Base-by-base conservation (phyloP, 2,888 invertebrate genomes). In the Carabus problematicus region DNA sequence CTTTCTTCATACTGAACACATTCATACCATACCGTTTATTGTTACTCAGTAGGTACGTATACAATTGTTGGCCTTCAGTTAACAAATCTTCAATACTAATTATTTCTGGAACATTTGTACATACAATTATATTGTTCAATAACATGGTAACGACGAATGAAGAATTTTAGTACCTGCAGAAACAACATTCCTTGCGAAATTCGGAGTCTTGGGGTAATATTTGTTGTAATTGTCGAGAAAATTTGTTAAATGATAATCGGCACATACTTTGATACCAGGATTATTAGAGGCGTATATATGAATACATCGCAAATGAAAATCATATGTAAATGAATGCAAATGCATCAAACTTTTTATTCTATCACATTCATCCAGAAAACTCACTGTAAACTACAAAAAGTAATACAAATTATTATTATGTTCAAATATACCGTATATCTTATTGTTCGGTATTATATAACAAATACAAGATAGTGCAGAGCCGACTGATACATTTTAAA, bases 181-280 rank as follows among this genome's bases (percentile, higher is more conserved):
- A 29, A 92, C 85, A 72, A 89, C 85, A 81, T 91, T 92, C 72
- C 91, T 83, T 0, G 92, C 90, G 77, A 88, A 91, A 79, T 89
- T 90, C 1, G 93, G 92, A 6, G 91, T 88, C 79, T 91, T 90
- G 59, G 87, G 88, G 77, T 92, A 92, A 78, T 91, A 91, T 77
- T 90, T 89, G 71, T 89, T 85, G 77, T 93, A 93, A 78, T 93
- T 92, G 71, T 89, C 87, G 40, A 93, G 82, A 79, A 92, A 92
- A 72, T 88, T 87, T 19, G 88, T 88, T 4, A 92, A 82, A 78
- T 92, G 90, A 78, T 91, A 92, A 47, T 88, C 88, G 70, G 85
- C 85, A 69, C 78, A 79, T 19, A 82, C 75, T 74, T 84, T 84
- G 54, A 86, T 80, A 1, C 84, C 81, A 73, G 83, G 81, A 69